Base-by-base conservation (phyloP, 1,140 invertebrate genomes). In the Ectropis grisescens region DNA sequence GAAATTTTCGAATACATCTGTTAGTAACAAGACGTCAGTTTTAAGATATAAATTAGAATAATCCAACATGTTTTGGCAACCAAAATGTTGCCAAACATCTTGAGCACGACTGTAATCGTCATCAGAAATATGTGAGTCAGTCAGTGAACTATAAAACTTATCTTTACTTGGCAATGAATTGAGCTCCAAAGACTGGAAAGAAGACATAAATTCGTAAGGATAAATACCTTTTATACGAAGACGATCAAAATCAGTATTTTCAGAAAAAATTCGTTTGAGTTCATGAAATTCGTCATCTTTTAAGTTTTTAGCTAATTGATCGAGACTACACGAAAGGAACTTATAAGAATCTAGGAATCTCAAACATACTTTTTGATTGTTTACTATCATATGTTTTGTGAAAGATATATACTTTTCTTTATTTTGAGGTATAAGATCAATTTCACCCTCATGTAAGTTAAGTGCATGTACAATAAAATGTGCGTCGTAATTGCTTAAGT, bases 1-100 rank as follows among this genome's bases (percentile, higher is more conserved):
- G 41, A 60, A 66, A 33, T 46, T 49, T 40, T 62, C 35, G 42
- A 56, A 62, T 8, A 78, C 42, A 46, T 76, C 76, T 9, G 53
- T 47, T 14, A 80, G 40, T 6, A 82, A 25, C 10, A 81, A 32
- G 25, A 79, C 64, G 41, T 83, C 75, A 11, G 61, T 69, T 66
- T 70, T 76, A 9, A 81, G 27, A 53, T 83, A 84, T 3, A 79
- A 30, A 44, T 82, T 58, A 6, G 52, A 60, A 48, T 80, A 84
- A 38, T 82, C 58, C 3, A 51, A 44, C 37, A 82, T 54, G 29
- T 38, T 74, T 13, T 43, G 22, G 41, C 65, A 65, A 2, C 54
- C 31, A 43, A 83, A 83, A 12, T 39, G 28, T 13, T 56, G 8
- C 72, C 68, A 85, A 16, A 82, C 58, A 13, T 64, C 55, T 34